phyloP scores from a whole-genome alignment of 1,140 invertebrate genomes.

The Polyergus mexicanus region DNA sequence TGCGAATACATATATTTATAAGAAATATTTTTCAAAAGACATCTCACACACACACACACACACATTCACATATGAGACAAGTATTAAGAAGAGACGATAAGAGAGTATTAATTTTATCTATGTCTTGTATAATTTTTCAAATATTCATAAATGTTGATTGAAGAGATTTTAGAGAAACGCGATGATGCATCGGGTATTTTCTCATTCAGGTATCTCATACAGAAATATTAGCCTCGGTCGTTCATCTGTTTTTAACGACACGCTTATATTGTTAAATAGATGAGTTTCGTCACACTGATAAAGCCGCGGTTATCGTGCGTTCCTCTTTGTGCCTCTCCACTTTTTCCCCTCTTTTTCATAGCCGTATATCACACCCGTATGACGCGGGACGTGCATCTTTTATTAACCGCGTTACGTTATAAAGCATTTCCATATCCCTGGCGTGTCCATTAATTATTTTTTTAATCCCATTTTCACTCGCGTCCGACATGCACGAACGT shows the following conservation, averaged over 20 bases:
- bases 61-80: neutral
- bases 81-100: neutral
- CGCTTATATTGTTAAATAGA: constrained; percentile 53
- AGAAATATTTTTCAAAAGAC: neutral
- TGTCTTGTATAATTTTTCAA: neutral
- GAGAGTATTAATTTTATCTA: neutral
- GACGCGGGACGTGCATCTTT: constrained; percentile 57
- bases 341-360: constrained; percentile 8
- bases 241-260: constrained; percentile 32
- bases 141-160: neutral
- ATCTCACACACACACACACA: too few species aligned
- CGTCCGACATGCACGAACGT: constrained; percentile 16
- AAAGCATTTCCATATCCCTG: constrained; percentile 58
- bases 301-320: constrained; percentile 35
- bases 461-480: constrained; percentile 64
- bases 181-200: neutral
- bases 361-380: constrained; percentile 38
- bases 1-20: too few species aligned
- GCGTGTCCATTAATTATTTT: constrained; percentile 53
- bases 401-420: constrained; percentile 66
- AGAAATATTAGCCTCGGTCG: neutral
- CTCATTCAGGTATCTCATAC: neutral
- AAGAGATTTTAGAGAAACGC: constrained; percentile 4
- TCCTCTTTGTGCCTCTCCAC: constrained; percentile 26
- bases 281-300: constrained; percentile 38